Percentiles rank a stretch among this genome's conserved stretches.
phyloP scores from a whole-genome alignment of 1,140 invertebrate genomes.

The Lordiphosa stackelbergi region DNA sequence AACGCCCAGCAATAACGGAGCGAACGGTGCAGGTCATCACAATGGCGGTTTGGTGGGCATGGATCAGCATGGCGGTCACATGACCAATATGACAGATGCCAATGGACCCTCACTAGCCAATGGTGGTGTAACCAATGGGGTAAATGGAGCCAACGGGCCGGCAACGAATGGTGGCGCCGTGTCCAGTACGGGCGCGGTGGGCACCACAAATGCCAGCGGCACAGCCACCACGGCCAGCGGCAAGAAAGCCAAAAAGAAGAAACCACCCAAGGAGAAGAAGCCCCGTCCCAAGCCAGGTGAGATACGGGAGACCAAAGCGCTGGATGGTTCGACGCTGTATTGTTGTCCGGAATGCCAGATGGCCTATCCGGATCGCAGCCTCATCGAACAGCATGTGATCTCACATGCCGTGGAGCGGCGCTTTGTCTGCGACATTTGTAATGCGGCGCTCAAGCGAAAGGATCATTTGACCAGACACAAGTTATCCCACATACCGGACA shows the following conservation, averaged over 20 bases:
- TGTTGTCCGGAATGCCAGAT: slow-evolving; percentile 92
- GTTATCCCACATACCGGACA: slow-evolving; percentile 88
- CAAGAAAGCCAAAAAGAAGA: slow-evolving; percentile 92
- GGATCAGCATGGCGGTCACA: slow-evolving; percentile 62
- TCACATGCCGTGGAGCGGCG: slow-evolving; percentile 88
- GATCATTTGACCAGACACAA: slow-evolving; percentile 89
- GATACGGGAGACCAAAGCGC: slow-evolving; percentile 87
- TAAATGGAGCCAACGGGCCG: slow-evolving; percentile 60
- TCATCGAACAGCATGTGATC: slow-evolving; percentile 89
- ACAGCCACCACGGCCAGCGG: slow-evolving; percentile 77
- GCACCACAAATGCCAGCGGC: slow-evolving; percentile 58
- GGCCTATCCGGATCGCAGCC: slow-evolving; percentile 89
- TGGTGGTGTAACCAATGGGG: slow-evolving; percentile 49
- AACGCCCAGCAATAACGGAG: slow-evolving; percentile 60
- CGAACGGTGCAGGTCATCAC: slow-evolving; percentile 50
- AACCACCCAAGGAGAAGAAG: slow-evolving; percentile 81
- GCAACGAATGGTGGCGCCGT: slow-evolving; percentile 61
- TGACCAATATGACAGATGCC: slow-evolving; percentile 67
- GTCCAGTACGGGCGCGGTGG: slow-evolving; percentile 57
- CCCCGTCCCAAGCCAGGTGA: slow-evolving; percentile 87
- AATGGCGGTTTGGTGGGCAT: slow-evolving; percentile 68
- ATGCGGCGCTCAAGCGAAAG: slow-evolving; percentile 88
- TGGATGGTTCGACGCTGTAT: slow-evolving; percentile 89
- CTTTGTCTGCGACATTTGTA: slow-evolving; percentile 91
- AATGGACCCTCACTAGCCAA: slow-evolving; percentile 59